These are phyloP conservation scores for Neomonachus schauinslandi DNA, from an alignment of 2,113 vertebrate species.

Conservation along the genomic window DNA sequence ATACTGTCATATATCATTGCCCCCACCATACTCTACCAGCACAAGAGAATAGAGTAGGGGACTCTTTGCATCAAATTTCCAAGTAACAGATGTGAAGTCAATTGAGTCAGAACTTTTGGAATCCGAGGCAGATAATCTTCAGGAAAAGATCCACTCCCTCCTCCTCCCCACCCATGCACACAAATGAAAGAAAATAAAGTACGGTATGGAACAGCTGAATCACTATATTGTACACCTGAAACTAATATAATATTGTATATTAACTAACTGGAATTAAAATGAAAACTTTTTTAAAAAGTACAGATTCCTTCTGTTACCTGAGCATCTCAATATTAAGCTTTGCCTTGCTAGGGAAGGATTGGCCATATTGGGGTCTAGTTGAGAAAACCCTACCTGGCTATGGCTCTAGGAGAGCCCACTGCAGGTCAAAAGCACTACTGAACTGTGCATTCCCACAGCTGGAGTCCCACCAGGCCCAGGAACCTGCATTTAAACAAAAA, in stretches of 20 bases:
- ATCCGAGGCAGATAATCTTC: neutral
- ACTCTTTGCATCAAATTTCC: neutral
- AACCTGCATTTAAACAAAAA: neutral
- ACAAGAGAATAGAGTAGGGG: neutral
- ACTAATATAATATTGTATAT: too few species aligned
- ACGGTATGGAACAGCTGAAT: neutral
- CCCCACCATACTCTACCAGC: neutral
- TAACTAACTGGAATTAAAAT: neutral
- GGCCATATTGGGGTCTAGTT: neutral
- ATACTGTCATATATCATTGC: neutral
- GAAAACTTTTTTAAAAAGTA: neutral
- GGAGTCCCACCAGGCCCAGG: accelerated
- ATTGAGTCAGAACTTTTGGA: neutral
- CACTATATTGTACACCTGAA: neutral
- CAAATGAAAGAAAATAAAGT: neutral
- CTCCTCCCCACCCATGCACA: neutral
- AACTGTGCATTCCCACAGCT: neutral
- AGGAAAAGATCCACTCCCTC: neutral
- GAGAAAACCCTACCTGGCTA: neutral
- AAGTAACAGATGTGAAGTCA: neutral
- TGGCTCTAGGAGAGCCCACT: neutral
- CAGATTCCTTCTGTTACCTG: neutral
- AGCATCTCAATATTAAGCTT: neutral
- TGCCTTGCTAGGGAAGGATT: neutral
- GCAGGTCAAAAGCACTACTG: neutral